These are phyloP conservation scores for Erethizon dorsatum DNA, from an alignment of 2,797 vertebrate species.

Conservation along the genomic window DNA sequence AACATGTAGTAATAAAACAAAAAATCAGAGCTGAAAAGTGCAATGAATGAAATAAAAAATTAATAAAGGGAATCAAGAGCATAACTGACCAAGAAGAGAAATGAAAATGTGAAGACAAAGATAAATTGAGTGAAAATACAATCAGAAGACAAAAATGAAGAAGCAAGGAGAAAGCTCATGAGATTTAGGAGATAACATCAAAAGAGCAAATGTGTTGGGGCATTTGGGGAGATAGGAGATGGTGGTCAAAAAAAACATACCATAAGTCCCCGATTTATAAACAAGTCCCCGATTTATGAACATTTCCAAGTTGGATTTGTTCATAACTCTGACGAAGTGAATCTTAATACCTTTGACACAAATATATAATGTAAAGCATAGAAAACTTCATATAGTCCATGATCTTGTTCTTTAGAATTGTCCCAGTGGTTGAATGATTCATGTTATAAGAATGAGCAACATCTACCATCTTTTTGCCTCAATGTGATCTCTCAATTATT, in stretches of 20 bases:
- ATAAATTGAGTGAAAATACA: neutral
- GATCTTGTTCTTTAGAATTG: too few species aligned
- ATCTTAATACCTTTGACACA: too few species aligned
- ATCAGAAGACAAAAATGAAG: neutral
- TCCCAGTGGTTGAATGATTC: too few species aligned
- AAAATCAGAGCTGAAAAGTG: neutral
- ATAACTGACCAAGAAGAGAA: neutral
- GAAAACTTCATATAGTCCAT: too few species aligned
- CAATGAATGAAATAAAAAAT: neutral
- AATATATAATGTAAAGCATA: too few species aligned
- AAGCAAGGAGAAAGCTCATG: neutral
- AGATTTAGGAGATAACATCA: neutral
- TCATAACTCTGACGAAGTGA: too few species aligned
- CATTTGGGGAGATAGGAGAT: neutral
- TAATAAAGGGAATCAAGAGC: neutral
- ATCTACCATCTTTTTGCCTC: too few species aligned
- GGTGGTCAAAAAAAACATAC: neutral
- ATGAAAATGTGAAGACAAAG: neutral
- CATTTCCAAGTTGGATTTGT: too few species aligned
- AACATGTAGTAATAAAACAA: neutral
- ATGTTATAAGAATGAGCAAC: too few species aligned
- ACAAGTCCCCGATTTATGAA: too few species aligned
- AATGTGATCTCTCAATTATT: too few species aligned
- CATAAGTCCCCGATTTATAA: too few species aligned
- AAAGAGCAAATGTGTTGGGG: neutral